These are phyloP conservation scores for Pediacus dermestoides DNA, from an alignment of 2,888 invertebrate species.

Conservation along the genomic window DNA sequence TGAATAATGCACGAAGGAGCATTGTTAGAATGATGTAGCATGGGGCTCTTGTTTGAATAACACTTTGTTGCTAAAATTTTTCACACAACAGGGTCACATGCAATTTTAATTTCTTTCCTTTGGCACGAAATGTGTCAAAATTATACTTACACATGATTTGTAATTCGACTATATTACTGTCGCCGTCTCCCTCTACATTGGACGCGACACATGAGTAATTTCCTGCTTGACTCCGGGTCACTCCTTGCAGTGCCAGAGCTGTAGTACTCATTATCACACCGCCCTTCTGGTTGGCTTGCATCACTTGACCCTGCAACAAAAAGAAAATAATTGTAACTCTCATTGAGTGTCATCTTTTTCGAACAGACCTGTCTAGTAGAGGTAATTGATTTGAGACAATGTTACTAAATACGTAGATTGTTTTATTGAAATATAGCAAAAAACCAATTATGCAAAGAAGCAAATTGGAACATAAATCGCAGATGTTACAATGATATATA, in stretches of 20 bases:
- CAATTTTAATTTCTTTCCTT: no score
- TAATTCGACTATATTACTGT: conserved; percentile 73
- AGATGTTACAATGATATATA: conserved; percentile 1
- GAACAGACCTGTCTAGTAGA: no score
- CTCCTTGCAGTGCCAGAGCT: conserved; percentile 76
- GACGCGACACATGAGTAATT: conserved; percentile 87
- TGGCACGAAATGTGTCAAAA: no score
- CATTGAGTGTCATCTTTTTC: no score
- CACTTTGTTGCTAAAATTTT: no score
- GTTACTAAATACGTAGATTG: no score
- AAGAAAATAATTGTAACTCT: conserved; percentile 8
- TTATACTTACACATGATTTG: conserved; percentile 87
- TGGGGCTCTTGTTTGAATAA: no score
- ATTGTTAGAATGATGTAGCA: no score
- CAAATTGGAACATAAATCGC: conserved; percentile 2
- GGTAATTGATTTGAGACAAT: no score
- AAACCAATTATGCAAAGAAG: conserved; percentile 1
- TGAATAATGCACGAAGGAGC: conserved; percentile 2
- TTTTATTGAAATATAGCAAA: no score
- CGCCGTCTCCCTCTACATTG: conserved; percentile 88
- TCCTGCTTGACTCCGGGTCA: conserved; percentile 77
- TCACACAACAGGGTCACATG: no score
- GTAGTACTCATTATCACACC: conserved; percentile 85
- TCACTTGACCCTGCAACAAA: conserved; percentile 67
- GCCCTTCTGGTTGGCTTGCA: conserved; percentile 80